These are phyloP conservation scores for Parnassius glacialis DNA, from an alignment of 2,888 invertebrate genomes.

Conservation along the genomic window DNA sequence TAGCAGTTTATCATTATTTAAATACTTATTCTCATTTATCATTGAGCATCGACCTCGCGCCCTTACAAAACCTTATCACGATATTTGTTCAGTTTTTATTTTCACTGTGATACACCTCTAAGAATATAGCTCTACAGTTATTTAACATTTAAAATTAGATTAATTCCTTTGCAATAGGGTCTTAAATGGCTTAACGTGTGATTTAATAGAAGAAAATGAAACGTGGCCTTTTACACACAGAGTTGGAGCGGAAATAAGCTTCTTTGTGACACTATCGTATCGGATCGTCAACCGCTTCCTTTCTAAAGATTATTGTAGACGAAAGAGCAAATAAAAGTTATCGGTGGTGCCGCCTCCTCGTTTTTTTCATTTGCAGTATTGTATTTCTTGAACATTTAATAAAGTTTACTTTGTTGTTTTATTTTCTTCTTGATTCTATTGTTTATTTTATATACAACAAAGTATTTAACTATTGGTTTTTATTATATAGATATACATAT, in stretches of 20 bases:
- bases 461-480: too few species aligned
- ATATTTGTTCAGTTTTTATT: conserved; percentile 79
- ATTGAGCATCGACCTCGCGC: conserved; percentile 73
- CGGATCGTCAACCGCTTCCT: conserved; percentile 76
- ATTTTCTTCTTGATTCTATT: conserved; percentile 1
- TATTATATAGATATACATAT: too few species aligned
- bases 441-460: too few species aligned
- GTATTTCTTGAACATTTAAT: conserved; percentile 13
- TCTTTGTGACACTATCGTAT: conserved; percentile 77
- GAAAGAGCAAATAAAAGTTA: conserved; percentile 71
- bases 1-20: conserved; percentile 31
- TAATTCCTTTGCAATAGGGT: conserved; percentile 31
- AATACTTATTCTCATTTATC: conserved; percentile 54
- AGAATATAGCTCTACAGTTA: conserved; percentile 39
- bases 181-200: conserved; percentile 31
- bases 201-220: conserved; percentile 43
- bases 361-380: conserved; percentile 30
- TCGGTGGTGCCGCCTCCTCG: conserved; percentile 38
- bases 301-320: conserved; percentile 74
- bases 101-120: conserved; percentile 66
- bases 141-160: conserved; percentile 25
- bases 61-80: conserved; percentile 75
- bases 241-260: conserved; percentile 76
- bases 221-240: conserved; percentile 57
- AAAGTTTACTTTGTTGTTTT: conserved; percentile 14